Evolutionary conservation across 2,113 vertebrate genomes (phyloP), one percentile per base, ranked within the genome.

Genomic region (Mus spicilegus): DNA sequence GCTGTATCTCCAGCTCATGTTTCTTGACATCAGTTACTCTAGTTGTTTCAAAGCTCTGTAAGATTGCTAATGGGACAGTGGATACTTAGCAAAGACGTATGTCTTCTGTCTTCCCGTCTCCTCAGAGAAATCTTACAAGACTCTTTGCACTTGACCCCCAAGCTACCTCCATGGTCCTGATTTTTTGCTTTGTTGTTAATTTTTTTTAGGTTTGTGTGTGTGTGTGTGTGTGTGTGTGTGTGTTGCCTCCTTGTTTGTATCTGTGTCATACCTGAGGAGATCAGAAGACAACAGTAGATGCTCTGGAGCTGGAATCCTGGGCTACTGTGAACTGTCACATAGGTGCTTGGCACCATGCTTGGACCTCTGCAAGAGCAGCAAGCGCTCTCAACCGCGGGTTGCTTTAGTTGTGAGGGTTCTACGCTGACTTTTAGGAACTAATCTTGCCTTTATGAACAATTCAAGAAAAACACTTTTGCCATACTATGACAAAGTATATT

Each of bases 401-500:
- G 51, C 91, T 95, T 96, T 94, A 91, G 63, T 87, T 67, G 70
- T 49, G 82, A 89, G 67, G 33, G 65, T 90, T 90, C 96, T 73
- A 3, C 73, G 1, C 76, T 93, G 85, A 77, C 58, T 90, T 87
- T 96, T 94, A 96, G 67, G 20, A 88, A 88, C 90, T 97, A 70
- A 90, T 89, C 63, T 65, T 75, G 11, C 86, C 75, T 90, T 89
- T 92, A 90, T 39, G n/a, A 75, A 72, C 87, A 96, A 88, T 91
- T 67, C 88, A 51, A 16, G 77, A 36, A 94, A 56, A 82, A 42
- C 95, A 39, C 87, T 95, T 76, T 51, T 49, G 49, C 13, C 95
- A 86, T 24, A 56, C 86, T 87, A 90, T 70, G 72, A 51, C 77
- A 92, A 75, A 30, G 22, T 92, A 51, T 84, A 85, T 28, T 90